These are phyloP conservation scores for Momotus momota DNA, from an alignment of 2,797 vertebrate species.

Conservation along the genomic window DNA sequence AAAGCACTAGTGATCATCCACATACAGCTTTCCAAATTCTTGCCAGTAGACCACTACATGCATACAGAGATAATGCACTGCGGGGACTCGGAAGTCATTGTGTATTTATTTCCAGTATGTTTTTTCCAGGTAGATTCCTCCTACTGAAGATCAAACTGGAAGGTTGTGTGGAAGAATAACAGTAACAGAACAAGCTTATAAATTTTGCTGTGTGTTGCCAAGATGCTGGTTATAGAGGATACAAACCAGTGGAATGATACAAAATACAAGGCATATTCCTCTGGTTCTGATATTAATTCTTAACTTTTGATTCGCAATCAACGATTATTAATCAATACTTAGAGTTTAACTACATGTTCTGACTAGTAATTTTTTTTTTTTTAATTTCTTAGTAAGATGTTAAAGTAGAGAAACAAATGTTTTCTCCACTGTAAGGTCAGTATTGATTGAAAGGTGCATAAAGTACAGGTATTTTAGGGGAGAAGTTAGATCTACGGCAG, in stretches of 20 bases:
- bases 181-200: neutral
- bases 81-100: neutral
- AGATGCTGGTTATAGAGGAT: neutral
- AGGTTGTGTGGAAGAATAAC: neutral
- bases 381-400: neutral
- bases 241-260: neutral
- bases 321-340: neutral
- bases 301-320: too few species aligned
- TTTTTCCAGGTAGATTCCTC: neutral
- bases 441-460: rapidly evolving
- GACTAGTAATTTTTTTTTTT: too few species aligned
- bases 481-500: neutral
- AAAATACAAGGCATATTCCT: neutral
- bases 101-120: rapidly evolving
- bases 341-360: neutral
- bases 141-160: neutral
- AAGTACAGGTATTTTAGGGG: neutral
- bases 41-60: neutral
- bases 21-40: neutral
- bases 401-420: neutral
- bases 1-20: neutral
- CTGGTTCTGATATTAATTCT: neutral
- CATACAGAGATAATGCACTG: neutral
- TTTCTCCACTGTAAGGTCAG: neutral
- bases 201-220: neutral